Base-by-base conservation (phyloP, 2,888 invertebrate genomes). In the Epirrhoe alternata region DNA sequence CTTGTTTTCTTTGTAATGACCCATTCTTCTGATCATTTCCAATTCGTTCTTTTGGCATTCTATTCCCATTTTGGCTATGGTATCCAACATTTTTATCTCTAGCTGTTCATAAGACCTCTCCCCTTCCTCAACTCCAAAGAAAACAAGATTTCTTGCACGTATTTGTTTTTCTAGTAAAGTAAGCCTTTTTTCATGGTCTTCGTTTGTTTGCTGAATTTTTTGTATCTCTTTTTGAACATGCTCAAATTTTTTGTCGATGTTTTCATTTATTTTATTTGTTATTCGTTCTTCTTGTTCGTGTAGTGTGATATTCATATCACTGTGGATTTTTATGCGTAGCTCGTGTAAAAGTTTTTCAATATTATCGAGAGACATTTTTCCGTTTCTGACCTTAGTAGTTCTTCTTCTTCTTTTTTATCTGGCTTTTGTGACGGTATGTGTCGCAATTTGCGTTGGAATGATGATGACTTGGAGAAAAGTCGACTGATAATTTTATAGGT, bases 221-320 rank as follows among this genome's bases (percentile, higher is more conserved):
- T 54, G 14, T 54, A 54, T 54, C 38, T 54, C 17, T 10, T 16
- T 16, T 16, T 54, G 33, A 14, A 54, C 35, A 10, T 7, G 6
- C 6, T 38, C 16, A 38, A 54, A 24, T 38, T 54, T 54, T 35
- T 6, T 14, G 14, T 54, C 16, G 14, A 38, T 54, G 30, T 54
- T 17, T 54, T 54, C 54, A 6, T 54, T 54, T 33, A 54, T 54
- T 31, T 35, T 54, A 35, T 8, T 54, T 6, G 54, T 54, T n/a
- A 54, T 54, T 33, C 52, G 12, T 31, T 31, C 33, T n/a, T 53
- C 52, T n/a, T 33, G 33, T 6, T 53, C 33, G 5, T 7, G 31
- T 5, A 53, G n/a, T 1, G 30, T 33, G 16, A 33, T 33, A 8
- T 53, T 33, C 5, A 33, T 33, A 53, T 53, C 52, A 14, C 33